Percentiles rank a stretch among this genome's conserved stretches.
These are phyloP conservation scores for Caenorhabditis virilis DNA, from an alignment of 2,888 invertebrate genomes.

Conservation along the genomic window DNA sequence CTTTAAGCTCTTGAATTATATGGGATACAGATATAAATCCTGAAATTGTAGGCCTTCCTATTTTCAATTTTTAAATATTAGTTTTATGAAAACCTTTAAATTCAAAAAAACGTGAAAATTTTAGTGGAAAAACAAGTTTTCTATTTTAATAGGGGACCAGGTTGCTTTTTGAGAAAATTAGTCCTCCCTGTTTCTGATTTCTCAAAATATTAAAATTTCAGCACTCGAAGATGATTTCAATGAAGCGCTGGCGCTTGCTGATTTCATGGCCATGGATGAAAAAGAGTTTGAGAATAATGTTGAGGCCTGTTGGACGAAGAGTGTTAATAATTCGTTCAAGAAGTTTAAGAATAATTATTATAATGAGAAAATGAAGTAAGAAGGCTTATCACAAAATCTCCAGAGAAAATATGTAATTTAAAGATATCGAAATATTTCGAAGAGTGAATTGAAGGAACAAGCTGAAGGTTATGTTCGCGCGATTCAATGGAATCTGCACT, in stretches of 20 bases:
- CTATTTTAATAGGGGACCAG: no score
- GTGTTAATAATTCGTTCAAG: slow-evolving; percentile 77
- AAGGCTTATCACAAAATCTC: no score
- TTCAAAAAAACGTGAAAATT: no score
- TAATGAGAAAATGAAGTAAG: slow-evolving; percentile 71
- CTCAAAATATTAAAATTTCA: no score
- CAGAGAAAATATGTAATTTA: slow-evolving; percentile 78
- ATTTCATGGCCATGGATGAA: slow-evolving; percentile 44
- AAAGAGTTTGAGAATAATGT: slow-evolving; percentile 53
- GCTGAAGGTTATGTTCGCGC: slow-evolving; percentile 88
- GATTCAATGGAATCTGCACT: slow-evolving; percentile 93
- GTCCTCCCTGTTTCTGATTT: no score
- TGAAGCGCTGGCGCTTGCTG: slow-evolving; percentile 37
- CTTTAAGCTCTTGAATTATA: no score
- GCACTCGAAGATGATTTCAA: slow-evolving; percentile 32
- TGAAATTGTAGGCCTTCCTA: no score
- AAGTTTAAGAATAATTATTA: slow-evolving; percentile 90
- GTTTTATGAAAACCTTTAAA: no score
- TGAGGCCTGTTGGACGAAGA: slow-evolving; percentile 63
- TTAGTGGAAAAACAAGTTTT: no score
- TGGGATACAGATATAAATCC: no score
- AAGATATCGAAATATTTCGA: slow-evolving; percentile 81
- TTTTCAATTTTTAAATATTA: no score
- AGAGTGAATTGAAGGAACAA: slow-evolving; percentile 81
- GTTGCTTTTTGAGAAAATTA: no score